phyloP scores from a whole-genome alignment of 2,888 invertebrate species.

The Auanema sp. region DNA sequence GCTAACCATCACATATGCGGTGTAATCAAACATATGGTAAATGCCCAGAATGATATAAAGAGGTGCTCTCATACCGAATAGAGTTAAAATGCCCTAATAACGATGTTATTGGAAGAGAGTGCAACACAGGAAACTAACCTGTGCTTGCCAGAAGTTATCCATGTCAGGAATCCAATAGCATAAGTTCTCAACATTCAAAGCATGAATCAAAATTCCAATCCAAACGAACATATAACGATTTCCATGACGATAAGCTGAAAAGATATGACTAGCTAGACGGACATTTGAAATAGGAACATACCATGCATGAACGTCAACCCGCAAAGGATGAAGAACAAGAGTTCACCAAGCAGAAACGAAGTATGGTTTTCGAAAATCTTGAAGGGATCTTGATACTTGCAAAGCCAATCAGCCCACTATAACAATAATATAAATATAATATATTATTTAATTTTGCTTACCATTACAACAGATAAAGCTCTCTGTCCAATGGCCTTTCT shows the following conservation, averaged over 20 bases:
- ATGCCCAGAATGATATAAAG: constrained; percentile 75
- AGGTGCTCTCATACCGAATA: constrained; percentile 76
- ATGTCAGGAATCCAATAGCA: constrained; percentile 76
- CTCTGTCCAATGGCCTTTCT: constrained; percentile 48
- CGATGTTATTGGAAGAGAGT: neutral
- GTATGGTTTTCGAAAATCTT: constrained; percentile 66
- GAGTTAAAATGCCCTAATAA: constrained; percentile 70
- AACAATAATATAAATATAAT: neutral
- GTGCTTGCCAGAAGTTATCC: constrained; percentile 84
- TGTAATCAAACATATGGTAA: constrained; percentile 71
- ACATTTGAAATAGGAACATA: constrained; percentile 16
- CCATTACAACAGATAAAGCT: constrained; percentile 53
- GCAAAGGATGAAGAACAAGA: constrained; percentile 72
- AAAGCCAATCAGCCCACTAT: constrained; percentile 63
- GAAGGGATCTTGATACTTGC: constrained; percentile 57
- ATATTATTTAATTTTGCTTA: constrained; percentile 23
- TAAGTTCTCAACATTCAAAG: constrained; percentile 75
- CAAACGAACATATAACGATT: constrained; percentile 78
- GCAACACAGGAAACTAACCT: constrained; percentile 11
- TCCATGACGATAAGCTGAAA: constrained; percentile 74
- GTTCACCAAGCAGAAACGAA: constrained; percentile 74
- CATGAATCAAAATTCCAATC: constrained; percentile 77
- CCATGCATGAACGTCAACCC: constrained; percentile 73
- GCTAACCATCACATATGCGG: constrained; percentile 67
- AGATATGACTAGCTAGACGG: neutral